A percentile compares a stretch with the other conserved stretches of the same genome.
phyloP scores from a whole-genome alignment of 2,797 vertebrate genomes.

The Spatula versicolor region DNA sequence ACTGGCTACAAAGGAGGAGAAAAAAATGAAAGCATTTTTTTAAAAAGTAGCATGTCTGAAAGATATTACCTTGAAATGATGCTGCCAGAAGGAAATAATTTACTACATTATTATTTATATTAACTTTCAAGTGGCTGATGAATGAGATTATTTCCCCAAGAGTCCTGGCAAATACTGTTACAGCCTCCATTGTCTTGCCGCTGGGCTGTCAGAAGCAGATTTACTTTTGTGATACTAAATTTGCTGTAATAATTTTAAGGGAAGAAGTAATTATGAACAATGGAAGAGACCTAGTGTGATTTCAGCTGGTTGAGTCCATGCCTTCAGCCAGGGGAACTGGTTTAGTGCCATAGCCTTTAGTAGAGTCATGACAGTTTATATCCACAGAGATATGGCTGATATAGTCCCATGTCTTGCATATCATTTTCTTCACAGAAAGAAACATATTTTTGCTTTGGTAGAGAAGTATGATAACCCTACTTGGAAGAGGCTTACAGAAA shows the following conservation, averaged over 20 bases:
- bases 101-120: background rate
- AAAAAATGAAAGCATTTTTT: background rate
- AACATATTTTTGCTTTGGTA: background rate
- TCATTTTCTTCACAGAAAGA: background rate
- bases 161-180: background rate
- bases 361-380: background rate
- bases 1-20: background rate
- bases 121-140: background rate
- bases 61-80: background rate
- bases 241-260: background rate
- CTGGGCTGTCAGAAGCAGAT: background rate
- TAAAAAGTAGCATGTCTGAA: background rate
- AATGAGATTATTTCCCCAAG: background rate
- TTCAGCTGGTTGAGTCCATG: background rate
- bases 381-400: background rate
- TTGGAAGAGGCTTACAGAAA: background rate
- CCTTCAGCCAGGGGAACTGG: background rate
- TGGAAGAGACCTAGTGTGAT: background rate
- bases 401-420: background rate
- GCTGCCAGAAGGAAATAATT: background rate
- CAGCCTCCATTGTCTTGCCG: background rate
- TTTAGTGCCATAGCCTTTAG: background rate
- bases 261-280: background rate
- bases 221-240: background rate
- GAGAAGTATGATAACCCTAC: background rate